Evolutionary conservation across 2,888 invertebrate genomes (phyloP).

Genomic region (Calliphora vomitoria): DNA sequence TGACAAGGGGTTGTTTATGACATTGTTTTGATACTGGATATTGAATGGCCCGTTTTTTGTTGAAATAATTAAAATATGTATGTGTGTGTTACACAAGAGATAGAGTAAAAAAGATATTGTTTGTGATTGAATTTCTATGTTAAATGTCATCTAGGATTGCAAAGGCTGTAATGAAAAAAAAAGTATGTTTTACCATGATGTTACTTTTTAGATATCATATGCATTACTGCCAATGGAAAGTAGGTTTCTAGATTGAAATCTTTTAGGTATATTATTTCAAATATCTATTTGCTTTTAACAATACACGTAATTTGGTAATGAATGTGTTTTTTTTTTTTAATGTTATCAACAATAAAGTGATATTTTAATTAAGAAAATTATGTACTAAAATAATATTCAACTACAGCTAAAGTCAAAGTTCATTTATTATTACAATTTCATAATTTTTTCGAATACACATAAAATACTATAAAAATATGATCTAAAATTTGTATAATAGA

Average conservation of each 20-base stretch:
- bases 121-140: slow-evolving; percentile 74
- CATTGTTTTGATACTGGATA: slow-evolving; percentile 51
- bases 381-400: too few species aligned
- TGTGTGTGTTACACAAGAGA: slow-evolving; percentile 38
- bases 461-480: too few species aligned
- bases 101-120: slow-evolving; percentile 28
- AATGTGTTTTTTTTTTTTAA: not conserved
- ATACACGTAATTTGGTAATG: not conserved
- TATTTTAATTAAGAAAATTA: not conserved
- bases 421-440: too few species aligned
- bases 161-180: slow-evolving; percentile 1
- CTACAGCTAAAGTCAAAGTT: too few species aligned
- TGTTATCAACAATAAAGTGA: not conserved
- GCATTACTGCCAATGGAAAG: not conserved
- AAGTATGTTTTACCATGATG: not conserved
- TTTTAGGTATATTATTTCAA: too few species aligned
- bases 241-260: slow-evolving; percentile 13
- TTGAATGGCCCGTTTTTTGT: slow-evolving; percentile 46
- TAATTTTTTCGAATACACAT: too few species aligned
- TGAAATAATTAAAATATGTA: slow-evolving; percentile 62
- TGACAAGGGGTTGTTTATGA: slow-evolving; percentile 70
- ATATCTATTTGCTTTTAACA: too few species aligned
- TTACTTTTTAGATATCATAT: not conserved
- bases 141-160: slow-evolving; percentile 62
- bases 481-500: too few species aligned